Conservation (phyloP, 2,113 vertebrate species). For the Carassius carassius region DNA sequence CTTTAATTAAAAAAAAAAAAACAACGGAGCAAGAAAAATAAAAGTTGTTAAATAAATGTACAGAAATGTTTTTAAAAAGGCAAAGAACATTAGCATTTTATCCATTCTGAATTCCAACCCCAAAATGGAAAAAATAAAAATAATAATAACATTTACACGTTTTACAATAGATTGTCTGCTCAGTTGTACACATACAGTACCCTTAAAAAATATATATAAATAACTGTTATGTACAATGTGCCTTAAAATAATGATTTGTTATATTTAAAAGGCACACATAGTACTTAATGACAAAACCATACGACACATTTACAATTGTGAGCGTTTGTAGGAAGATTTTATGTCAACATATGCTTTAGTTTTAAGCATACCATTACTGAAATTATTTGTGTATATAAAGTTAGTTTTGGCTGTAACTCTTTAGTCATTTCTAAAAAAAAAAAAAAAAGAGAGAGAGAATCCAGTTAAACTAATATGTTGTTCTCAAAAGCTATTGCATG, state of each 20-base stretch:
- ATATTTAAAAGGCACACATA: too few species aligned
- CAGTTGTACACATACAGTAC: conserved; percentile 40
- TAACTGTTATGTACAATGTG: conserved; percentile 33
- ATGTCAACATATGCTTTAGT: not conserved
- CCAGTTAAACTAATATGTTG: not conserved
- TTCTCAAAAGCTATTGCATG: conserved; percentile 14
- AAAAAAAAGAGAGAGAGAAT: too few species aligned
- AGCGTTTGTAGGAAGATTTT: not conserved
- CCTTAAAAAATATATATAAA: conserved; percentile 43
- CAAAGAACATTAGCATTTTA: not conserved
- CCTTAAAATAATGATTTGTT: conserved; percentile 3
- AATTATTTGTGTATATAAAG: too few species aligned
- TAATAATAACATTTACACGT: conserved; percentile 72
- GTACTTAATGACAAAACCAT: not conserved
- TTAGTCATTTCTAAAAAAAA: too few species aligned
- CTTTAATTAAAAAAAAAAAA: not conserved
- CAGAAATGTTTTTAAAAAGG: not conserved
- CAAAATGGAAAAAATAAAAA: not conserved
- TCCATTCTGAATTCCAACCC: not conserved
- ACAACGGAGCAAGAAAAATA: too few species aligned
- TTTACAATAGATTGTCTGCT: conserved; percentile 61
- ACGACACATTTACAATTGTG: not conserved
- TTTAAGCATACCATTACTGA: too few species aligned
- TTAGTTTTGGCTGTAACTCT: too few species aligned
- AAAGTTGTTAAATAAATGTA: not conserved